Percentiles rank a stretch among this genome's conserved stretches.
Evolutionary conservation across 2,113 vertebrate species (phyloP).

Genomic region (Martes martes): DNA sequence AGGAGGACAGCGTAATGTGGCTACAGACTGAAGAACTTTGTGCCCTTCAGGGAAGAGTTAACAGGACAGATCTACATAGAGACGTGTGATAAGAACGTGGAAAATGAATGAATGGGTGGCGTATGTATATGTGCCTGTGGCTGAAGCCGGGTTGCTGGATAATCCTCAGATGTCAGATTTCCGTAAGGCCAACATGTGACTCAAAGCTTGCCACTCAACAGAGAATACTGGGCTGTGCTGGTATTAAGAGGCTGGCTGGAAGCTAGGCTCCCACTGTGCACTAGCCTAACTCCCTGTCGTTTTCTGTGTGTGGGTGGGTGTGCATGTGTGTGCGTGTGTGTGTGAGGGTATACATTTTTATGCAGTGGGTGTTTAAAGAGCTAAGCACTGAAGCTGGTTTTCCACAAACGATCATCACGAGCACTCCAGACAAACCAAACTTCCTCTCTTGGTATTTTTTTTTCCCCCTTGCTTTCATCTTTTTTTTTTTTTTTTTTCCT

Average conservation of each 20-base stretch:
- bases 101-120: slow-evolving; percentile 53
- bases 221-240: slow-evolving; percentile 79
- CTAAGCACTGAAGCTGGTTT: slow-evolving; percentile 58
- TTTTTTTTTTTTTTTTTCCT: background rate
- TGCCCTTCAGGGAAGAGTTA: slow-evolving; percentile 61
- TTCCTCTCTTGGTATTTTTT: slow-evolving; percentile 73
- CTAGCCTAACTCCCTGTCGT: slow-evolving; percentile 5
- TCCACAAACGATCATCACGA: slow-evolving; percentile 37
- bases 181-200: slow-evolving; percentile 85
- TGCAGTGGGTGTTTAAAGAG: slow-evolving; percentile 43
- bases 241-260: slow-evolving; percentile 77
- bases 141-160: slow-evolving; percentile 70
- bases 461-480: slow-evolving; percentile 7
- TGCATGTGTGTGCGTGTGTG: slow-evolving; percentile 57
- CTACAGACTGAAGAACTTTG: slow-evolving; percentile 52
- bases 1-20: slow-evolving; percentile 41
- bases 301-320: slow-evolving; percentile 8
- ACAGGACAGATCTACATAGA: background rate
- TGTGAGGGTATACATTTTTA: slow-evolving; percentile 25
- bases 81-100: background rate
- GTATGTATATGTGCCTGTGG: slow-evolving; percentile 57
- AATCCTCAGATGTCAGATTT: slow-evolving; percentile 85
- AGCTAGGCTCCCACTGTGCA: slow-evolving; percentile 57
- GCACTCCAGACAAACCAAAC: slow-evolving; percentile 65
- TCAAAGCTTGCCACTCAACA: slow-evolving; percentile 77